Evolutionary conservation across 1,140 invertebrate species (phyloP), one percentile per base, ranked within the genome.

Genomic region (Drosophila sucinea): DNA sequence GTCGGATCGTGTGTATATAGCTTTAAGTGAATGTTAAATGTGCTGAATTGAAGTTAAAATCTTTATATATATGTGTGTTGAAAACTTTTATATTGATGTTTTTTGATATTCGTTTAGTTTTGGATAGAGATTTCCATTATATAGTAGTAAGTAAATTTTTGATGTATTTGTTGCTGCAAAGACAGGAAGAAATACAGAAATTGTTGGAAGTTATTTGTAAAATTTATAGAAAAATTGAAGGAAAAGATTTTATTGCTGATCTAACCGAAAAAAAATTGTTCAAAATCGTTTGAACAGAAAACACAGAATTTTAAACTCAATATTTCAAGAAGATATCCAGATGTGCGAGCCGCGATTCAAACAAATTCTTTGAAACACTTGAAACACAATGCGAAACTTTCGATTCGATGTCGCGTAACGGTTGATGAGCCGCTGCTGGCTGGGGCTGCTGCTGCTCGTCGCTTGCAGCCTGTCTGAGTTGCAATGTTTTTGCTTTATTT

Each of bases 361-460:
- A 27, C 44, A 51, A 51, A 51, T 10, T 51, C 3, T 10, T 27
- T n/a, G 25, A 51, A 27, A 27, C 44, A 51, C 44, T 25, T 62
- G 57, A 35, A 27, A 51, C 44, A 25, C 44, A 51, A 51, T 51
- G 25, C 27, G 8, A 67, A 75, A 56, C 57, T 41, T 62, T 68
- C 6, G 44, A 51, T 51, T 51, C 44, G 44, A 51, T 51, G 44
- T 27, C 73, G 73, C 73, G 73, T 47, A 44, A 38, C 73, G 73
- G 65, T 56, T 58, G 74, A 77, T 58, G 74, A 77, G 60, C 17
- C 17, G 17, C 61, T 68, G 51, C 41, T 62, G 44, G 71, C 65
- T 68, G 55, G 62, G 69, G 73, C 77, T 84, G 81, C 57, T 81
- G 78, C 67, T 74, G 71, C 80, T 62, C 83, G 83, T 63, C n/a